Percentiles rank a stretch among this genome's conserved stretches.
Evolutionary conservation across 2,797 vertebrate genomes (phyloP).

Genomic region (Pipistrellus nathusii): DNA sequence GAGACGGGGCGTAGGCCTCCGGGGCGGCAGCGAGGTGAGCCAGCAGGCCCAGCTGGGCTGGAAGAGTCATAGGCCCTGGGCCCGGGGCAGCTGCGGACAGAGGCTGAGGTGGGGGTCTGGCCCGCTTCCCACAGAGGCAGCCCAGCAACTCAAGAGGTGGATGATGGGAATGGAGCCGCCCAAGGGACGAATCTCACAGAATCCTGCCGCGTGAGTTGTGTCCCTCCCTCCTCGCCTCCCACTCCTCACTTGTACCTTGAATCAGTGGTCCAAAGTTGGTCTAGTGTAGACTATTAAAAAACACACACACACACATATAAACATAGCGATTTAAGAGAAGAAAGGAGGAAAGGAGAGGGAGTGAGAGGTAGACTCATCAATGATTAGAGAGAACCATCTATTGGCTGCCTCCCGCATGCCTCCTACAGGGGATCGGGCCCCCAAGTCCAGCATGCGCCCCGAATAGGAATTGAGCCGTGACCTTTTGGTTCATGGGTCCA

Average conservation of each 20-base stretch:
- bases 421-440: no score
- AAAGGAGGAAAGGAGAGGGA: no score
- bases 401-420: no score
- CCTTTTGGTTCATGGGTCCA: no score
- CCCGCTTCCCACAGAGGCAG: not conserved
- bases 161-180: not conserved
- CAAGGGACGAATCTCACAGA: fast-evolving
- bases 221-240: not conserved
- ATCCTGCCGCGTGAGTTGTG: not conserved
- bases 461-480: no score
- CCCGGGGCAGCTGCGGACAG: not conserved
- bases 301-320: no score
- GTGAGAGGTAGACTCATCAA: no score
- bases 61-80: not conserved
- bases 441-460: no score
- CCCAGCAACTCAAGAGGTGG: fast-evolving
- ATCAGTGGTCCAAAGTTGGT: not conserved
- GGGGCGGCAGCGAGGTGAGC: not conserved
- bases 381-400: no score
- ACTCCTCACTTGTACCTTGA: not conserved
- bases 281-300: no score
- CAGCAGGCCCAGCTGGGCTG: not conserved
- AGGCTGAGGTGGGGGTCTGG: not conserved
- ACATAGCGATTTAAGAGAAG: no score
- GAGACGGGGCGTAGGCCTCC: not conserved